phyloP scores from a whole-genome alignment of 2,113 vertebrate genomes.

The Prunella himalayana region DNA sequence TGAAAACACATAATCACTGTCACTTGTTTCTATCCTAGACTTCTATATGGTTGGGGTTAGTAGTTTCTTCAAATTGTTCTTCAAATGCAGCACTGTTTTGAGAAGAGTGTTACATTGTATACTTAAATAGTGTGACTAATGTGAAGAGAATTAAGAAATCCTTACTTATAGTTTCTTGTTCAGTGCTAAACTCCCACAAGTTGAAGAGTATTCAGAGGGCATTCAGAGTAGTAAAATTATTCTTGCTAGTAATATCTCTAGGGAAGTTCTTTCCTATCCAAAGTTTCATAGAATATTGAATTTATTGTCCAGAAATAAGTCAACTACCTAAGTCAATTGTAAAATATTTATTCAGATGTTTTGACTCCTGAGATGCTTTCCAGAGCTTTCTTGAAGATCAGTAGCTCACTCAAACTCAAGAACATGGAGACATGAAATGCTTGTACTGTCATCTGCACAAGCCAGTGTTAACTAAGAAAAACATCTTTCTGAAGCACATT shows the following conservation, averaged over 20 bases:
- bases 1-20: background rate
- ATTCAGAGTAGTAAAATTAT: background rate
- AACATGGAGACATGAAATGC: background rate
- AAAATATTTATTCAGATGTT: background rate
- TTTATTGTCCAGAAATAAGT: background rate
- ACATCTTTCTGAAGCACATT: accelerated
- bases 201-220: background rate
- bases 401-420: background rate
- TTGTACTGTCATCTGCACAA: background rate
- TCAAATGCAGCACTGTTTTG: background rate
- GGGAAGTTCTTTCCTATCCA: background rate
- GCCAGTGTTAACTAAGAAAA: background rate
- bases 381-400: background rate
- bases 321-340: background rate
- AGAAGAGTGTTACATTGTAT: background rate
- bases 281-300: background rate
- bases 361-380: background rate
- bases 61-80: background rate
- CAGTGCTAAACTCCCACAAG: background rate
- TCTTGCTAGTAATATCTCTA: background rate
- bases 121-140: background rate
- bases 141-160: background rate
- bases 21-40: background rate
- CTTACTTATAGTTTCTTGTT: background rate
- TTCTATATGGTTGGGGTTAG: background rate